Conservation (phyloP, 2,888 invertebrate genomes). For the Ectobius pallidus region DNA sequence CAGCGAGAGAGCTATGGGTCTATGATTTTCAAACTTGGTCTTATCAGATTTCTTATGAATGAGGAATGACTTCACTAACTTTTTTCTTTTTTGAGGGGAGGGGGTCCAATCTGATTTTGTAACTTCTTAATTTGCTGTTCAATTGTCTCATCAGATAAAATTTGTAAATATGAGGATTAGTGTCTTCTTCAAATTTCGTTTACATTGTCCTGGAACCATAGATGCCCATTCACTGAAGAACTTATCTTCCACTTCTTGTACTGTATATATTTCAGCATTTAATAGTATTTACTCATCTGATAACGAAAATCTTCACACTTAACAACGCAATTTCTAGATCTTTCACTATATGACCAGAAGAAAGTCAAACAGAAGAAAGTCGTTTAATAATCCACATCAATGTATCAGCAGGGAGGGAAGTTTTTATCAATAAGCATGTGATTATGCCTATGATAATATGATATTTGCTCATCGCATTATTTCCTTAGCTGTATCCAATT, state of each 20-base stretch:
- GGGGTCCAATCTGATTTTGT: too few species aligned
- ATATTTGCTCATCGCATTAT: constrained; percentile 49
- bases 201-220: constrained; percentile 69
- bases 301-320: constrained; percentile 58
- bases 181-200: constrained; percentile 65
- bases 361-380: constrained; percentile 62
- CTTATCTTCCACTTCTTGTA: constrained; percentile 63
- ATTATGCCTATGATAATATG: constrained; percentile 49
- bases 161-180: too few species aligned
- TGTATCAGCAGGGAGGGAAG: constrained; percentile 78
- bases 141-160: too few species aligned
- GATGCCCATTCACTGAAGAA: constrained; percentile 74
- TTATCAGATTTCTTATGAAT: too few species aligned
- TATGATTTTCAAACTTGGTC: too few species aligned
- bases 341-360: constrained; percentile 66
- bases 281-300: constrained; percentile 64
- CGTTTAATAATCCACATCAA: constrained; percentile 76
- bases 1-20: too few species aligned
- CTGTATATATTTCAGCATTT: constrained; percentile 72
- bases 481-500: constrained; percentile 63
- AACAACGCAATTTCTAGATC: constrained; percentile 68
- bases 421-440: constrained; percentile 62
- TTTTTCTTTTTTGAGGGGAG: too few species aligned
- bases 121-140: too few species aligned
- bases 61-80: too few species aligned